Conservation (phyloP, 2,113 vertebrate species). For the Grammomys dolichurus region DNA sequence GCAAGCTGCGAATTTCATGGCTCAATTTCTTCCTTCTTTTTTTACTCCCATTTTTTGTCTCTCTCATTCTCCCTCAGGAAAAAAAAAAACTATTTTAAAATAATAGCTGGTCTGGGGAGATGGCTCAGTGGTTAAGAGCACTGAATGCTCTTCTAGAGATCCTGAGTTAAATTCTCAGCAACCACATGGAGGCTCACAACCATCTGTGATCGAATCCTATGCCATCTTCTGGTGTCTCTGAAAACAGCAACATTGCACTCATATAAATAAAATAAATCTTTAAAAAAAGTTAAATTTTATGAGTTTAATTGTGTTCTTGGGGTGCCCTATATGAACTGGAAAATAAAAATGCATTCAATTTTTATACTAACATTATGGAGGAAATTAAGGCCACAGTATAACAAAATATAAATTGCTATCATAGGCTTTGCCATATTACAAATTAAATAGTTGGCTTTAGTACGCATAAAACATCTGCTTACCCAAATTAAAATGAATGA, state of each 20-base stretch:
- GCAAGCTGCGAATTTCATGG: neutral
- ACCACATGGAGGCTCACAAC: no score
- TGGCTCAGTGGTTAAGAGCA: no score
- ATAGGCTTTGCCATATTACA: constrained; percentile 67
- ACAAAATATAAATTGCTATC: constrained; percentile 61
- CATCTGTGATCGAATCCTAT: no score
- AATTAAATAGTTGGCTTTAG: constrained; percentile 67
- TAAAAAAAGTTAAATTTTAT: constrained; percentile 60
- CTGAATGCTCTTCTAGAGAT: no score
- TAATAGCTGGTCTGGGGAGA: neutral
- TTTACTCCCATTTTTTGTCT: neutral
- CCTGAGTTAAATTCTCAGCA: no score
- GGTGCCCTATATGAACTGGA: constrained; percentile 41
- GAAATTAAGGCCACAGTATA: constrained; percentile 64
- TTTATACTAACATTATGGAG: constrained; percentile 65
- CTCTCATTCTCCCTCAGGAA: neutral
- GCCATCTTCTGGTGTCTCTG: no score
- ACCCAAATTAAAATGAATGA: constrained; percentile 66
- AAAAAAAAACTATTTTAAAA: constrained; percentile 60
- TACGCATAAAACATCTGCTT: constrained; percentile 73
- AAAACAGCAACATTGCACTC: no score
- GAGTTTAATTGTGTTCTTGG: constrained; percentile 24
- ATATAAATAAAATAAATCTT: neutral
- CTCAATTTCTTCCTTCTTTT: neutral
- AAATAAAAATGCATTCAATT: constrained; percentile 62